Evolutionary conservation across 2,113 vertebrate genomes (phyloP), one percentile per base, ranked within the genome.

Genomic region (Syngnathus typhle): DNA sequence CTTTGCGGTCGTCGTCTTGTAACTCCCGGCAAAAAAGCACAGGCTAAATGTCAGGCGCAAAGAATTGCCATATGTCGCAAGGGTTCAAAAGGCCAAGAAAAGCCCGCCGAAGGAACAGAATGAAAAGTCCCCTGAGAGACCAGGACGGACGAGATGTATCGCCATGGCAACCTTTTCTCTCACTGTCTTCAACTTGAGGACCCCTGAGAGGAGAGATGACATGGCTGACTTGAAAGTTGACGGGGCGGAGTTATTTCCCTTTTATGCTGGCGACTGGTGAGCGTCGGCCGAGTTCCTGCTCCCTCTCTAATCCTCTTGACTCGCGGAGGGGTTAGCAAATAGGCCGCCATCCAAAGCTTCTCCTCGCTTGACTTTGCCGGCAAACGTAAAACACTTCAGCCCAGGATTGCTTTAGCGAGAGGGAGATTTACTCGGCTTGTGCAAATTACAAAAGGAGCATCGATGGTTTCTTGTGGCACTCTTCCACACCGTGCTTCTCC

Each of bases 201-300:
- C 68, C n/a, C n/a, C 66, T 60, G 74, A 79, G 82, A 82, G 82
- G 68, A 61, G 74, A 87, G 81, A 87, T 87, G 88, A 86, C 86
- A 86, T 82, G 72, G 80, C 78, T 77, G 73, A 86, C 88, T 89
- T 89, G 84, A 89, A 89, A 88, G 86, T 85, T 82, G 85, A 85
- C 46, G 79, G 74, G 79, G 84, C 85, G 65, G 80, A 82, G 83
- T 85, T 87, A 72, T 81, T 82, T 73, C 78, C 63, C 86, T 88
- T 89, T 88, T 76, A 88, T 85, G 85, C 79, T 83, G 84, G 27
- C 77, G 78, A 84, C 78, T 79, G 81, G 71, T 84, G 79, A 75
- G 65, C 1, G 19, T 67, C 0, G 51, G 74, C 77, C 74, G 84
- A 80, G 75, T 44, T 81, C 76, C 77, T 78, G 81, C 52, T 67